Evolutionary conservation across 2,797 vertebrate genomes (phyloP).

Genomic region (Hippopotamyrus pictus): DNA sequence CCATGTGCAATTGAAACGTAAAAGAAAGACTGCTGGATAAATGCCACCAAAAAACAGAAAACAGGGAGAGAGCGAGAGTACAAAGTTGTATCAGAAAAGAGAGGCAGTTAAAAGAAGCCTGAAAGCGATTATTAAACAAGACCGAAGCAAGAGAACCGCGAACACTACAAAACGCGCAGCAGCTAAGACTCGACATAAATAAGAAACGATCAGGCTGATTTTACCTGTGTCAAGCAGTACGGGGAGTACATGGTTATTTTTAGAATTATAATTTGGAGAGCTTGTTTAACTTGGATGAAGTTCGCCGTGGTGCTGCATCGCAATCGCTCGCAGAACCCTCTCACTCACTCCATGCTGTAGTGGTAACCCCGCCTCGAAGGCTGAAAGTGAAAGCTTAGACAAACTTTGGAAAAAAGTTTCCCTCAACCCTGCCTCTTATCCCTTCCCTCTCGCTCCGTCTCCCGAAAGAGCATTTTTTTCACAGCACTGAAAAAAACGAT

Average conservation of each 20-base stretch:
- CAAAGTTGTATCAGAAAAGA: slow-evolving; percentile 41
- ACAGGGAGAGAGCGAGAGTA: slow-evolving; percentile 27
- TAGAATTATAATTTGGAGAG: slow-evolving; percentile 57
- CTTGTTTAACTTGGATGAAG: slow-evolving; percentile 64
- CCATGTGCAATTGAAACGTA: slow-evolving; percentile 70
- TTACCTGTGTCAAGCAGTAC: slow-evolving; percentile 94
- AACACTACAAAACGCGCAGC: background rate
- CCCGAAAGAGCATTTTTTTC: slow-evolving; percentile 8
- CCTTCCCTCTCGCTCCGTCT: slow-evolving; percentile 31
- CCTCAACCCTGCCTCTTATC: slow-evolving; percentile 36
- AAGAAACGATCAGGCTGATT: slow-evolving; percentile 26
- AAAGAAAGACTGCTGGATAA: slow-evolving; percentile 67
- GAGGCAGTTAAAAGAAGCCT: slow-evolving; percentile 42
- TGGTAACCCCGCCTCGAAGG: slow-evolving; percentile 73
- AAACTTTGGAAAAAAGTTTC: slow-evolving; percentile 72
- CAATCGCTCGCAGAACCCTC: slow-evolving; percentile 58
- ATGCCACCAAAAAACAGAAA: slow-evolving; percentile 51
- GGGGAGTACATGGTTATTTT: slow-evolving; percentile 83
- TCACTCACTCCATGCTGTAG: slow-evolving; percentile 64
- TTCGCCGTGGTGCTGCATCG: slow-evolving; percentile 69
- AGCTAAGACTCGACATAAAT: slow-evolving; percentile 1
- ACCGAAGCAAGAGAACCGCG: slow-evolving; percentile 17
- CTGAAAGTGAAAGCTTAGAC: slow-evolving; percentile 83
- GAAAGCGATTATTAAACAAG: slow-evolving; percentile 49
- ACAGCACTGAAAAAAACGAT: background rate